These are phyloP conservation scores for Megamerina dolium DNA, from an alignment of 2,888 invertebrate genomes.

Conservation along the genomic window DNA sequence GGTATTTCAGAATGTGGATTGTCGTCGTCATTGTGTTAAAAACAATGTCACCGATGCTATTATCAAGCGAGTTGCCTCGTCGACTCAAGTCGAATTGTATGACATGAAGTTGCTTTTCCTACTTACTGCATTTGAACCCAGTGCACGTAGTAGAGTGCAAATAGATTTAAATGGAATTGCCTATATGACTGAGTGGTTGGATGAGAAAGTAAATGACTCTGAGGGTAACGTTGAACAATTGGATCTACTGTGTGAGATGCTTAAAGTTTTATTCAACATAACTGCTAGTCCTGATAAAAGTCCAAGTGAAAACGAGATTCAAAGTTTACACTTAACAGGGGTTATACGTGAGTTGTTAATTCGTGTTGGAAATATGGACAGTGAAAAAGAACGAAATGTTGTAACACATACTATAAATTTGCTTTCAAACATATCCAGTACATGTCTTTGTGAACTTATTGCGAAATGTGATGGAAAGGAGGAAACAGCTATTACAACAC, in stretches of 20 bases:
- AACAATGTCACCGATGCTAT: conserved; percentile 67
- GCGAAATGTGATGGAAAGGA: conserved; percentile 30
- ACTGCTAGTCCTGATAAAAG: conserved; percentile 53
- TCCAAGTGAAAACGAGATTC: conserved; percentile 62
- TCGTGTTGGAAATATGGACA: conserved; percentile 32
- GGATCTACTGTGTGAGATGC: conserved; percentile 63
- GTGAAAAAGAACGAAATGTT: conserved; percentile 52
- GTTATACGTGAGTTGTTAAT: conserved; percentile 66
- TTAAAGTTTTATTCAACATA: conserved; percentile 75
- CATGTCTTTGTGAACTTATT: conserved; percentile 66
- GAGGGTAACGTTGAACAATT: conserved; percentile 52
- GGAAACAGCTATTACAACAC: not conserved
- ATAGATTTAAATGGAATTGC: conserved; percentile 64
- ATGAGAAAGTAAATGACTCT: conserved; percentile 54
- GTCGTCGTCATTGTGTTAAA: conserved; percentile 56
- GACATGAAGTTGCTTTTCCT: conserved; percentile 86
- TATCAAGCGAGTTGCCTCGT: conserved; percentile 60
- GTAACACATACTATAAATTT: conserved; percentile 78
- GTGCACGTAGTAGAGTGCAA: conserved; percentile 60
- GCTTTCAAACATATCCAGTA: conserved; percentile 72
- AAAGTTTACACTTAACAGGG: conserved; percentile 64
- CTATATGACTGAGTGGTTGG: conserved; percentile 62
- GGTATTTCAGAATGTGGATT: conserved; percentile 66
- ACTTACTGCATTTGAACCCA: conserved; percentile 73
- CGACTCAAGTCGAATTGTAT: conserved; percentile 53